Conservation (phyloP, 1,140 invertebrate species). For the Aphaenogaster rudis region DNA sequence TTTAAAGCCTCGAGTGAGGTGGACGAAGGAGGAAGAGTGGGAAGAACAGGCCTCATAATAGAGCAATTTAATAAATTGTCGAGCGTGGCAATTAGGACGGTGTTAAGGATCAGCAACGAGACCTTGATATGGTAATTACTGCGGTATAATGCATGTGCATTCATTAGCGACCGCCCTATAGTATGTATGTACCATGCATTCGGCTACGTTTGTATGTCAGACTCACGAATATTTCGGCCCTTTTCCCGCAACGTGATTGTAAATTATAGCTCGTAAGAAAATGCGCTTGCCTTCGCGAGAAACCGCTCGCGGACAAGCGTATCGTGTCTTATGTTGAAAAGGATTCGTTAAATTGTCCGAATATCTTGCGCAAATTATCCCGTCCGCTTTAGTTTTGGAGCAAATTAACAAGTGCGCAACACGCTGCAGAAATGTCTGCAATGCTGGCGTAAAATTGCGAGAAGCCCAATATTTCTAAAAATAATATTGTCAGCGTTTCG, state of each 20-base stretch:
- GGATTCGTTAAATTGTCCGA: constrained; percentile 43
- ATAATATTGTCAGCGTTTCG: constrained; percentile 5
- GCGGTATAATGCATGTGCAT: constrained; percentile 64
- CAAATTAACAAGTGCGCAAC: neutral
- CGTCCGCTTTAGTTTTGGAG: neutral
- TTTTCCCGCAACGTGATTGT: constrained; percentile 62
- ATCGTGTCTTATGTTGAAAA: neutral
- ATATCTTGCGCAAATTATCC: neutral
- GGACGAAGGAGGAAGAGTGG: constrained; percentile 5
- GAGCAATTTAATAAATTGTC: constrained; percentile 83
- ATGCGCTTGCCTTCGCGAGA: neutral
- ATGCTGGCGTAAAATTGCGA: constrained; percentile 19
- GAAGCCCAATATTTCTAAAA: neutral
- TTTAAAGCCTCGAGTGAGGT: neutral
- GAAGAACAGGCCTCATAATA: constrained; percentile 72
- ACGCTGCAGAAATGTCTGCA: neutral
- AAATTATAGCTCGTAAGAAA: constrained; percentile 66
- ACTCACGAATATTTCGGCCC: constrained; percentile 43
- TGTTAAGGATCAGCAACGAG: constrained; percentile 75
- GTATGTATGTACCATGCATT: neutral
- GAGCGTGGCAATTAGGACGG: constrained; percentile 77
- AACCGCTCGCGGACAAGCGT: neutral
- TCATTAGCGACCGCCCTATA: constrained; percentile 56
- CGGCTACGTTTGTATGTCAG: constrained; percentile 9
- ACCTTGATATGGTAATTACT: constrained; percentile 80